Base-by-base conservation (phyloP, 2,888 invertebrate genomes). In the Adela reaumurella region DNA sequence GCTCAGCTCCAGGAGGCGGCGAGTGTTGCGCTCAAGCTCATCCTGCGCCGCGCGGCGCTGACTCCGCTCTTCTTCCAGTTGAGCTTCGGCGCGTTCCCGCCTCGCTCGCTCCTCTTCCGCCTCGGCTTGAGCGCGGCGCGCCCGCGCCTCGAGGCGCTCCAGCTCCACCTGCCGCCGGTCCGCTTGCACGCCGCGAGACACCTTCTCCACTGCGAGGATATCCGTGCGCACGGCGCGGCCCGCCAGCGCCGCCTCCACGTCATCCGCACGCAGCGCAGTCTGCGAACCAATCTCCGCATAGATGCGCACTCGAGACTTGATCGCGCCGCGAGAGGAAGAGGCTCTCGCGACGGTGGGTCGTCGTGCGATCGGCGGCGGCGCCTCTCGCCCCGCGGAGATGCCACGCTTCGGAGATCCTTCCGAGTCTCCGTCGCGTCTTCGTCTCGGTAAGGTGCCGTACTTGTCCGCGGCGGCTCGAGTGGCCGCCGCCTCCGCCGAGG, bases 201-300 rank as follows among this genome's bases (percentile, higher is more conserved):
- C 41, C 84, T 83, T 0, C 71, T 67, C 10, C 46, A 42, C 76
- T 17, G 63, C 58, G 43, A 70, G 68, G 10, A 65, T 53, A 2
- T 68, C 67, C 1, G 8, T 14, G 35, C 35, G 35, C 35, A 35
- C 35, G 11, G 4, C 68, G 59, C 83, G 67, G 1, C 90, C 90
- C 1, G 84, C 82, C 47, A 92, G 71, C 4, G 87, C 87, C 17
- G 86, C 84, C 54, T 89, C 88, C 19, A 92, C 78, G 60, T 92
- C 92, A 2, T 72, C 67, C 48, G 86, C 84, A 1, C 89, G 83
- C 47, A 93, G 68, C 19, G 88, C 88, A 1, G 93, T 93, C 65
- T 93, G 93, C 14, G 85, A 82, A 46, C 84, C 81, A 29, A 83
- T 88, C 68, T 93, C 93, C 56, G 92, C 91, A 64, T 90, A 92